Evolutionary conservation across 2,888 invertebrate species (phyloP), one percentile per base, ranked within the genome.

Genomic region (Ferrisia virgata): DNA sequence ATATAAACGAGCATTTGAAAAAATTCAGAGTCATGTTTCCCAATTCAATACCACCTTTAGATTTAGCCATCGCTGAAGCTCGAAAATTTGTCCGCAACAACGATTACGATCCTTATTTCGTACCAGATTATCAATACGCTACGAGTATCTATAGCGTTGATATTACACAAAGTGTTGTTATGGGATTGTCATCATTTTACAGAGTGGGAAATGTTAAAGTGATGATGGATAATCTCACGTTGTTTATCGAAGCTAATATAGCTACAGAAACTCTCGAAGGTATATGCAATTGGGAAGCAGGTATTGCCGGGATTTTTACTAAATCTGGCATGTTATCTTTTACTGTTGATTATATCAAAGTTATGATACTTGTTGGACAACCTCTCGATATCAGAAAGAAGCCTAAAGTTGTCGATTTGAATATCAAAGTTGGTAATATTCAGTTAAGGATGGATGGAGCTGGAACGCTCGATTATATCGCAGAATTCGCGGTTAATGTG

Each of bases 21-120:
- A 92, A 93, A 87, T 87, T 94, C 15, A 92, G 94, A 15, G 92
- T 94, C 87, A 92, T 92, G 85, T 93, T 96, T 87, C 95, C 95
- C 0, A 95, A 95, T 88, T 95, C 95, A 0, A 94, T 96, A 86
- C 93, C 95, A 15, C 96, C 96, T 0, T 90, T 96, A 85, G 96
- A 96, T 87, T 94, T 95, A 91, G 92, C 94, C 2, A 91, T 96
- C 58, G 92, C 94, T 0, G 93, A 94, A 87, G 91, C 92, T 0
- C 90, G 95, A 11, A 93, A 92, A 86, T 91, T 92, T 87, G 93
- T 96, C 0, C 89, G 91, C 1, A 88, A 90, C 28, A 88, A 88
- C 87, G 90, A 93, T 1, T 92, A 92, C 87, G 96, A 96, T 89
- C 96, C 96, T 0, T 94, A 92, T 86, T 90, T 91, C 87, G 88